Evolutionary conservation across 2,888 invertebrate genomes (phyloP), one percentile per base, ranked within the genome.

Genomic region (Pemphredon lugubris): DNA sequence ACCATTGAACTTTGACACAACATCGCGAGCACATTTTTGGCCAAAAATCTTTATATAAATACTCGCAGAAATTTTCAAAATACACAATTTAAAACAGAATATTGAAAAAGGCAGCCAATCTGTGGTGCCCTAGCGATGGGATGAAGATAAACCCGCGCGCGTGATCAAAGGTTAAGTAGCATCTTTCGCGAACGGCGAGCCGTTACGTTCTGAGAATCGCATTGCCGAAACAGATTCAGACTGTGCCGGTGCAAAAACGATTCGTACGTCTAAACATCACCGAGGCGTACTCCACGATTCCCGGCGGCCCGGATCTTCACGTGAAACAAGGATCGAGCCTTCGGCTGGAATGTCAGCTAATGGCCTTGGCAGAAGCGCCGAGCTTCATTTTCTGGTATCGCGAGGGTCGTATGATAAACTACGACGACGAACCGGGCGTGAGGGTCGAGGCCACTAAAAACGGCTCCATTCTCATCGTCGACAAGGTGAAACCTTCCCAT

Each of bases 391-490:
- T 95, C 90, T 95, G 96, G 96, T 96, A 96, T 90, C 96, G 96
- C 87, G 94, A 94, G 86, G 94, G 94, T 84, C 91, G 94, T 79
- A 95, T 96, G 95, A 96, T 96, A 86, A 96, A 96, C 90, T 96
- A 95, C 86, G 96, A 96, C 88, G 90, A 90, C 23, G 90, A 90
- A 58, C 87, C 90, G 1, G 92, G 92, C 0, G 92, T 93, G 5
- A 87, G 88, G 70, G 92, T 93, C 20, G 90, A 90, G 65, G 91
- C 91, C 30, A 90, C 90, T 61, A 83, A 84, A 66, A 86, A 84
- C 26, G 87, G 87, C 26, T 88, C 84, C 21, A 76, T 82, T 37
- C 76, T 90, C 40, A 75, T 85, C 2, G 82, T 89, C 13, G 76
- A 81, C 37, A 86, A 87, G 60, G 87, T 87, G 26, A 81, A 85